Conservation (phyloP, 1,140 invertebrate species). For the Amphibalanus amphitrite region DNA sequence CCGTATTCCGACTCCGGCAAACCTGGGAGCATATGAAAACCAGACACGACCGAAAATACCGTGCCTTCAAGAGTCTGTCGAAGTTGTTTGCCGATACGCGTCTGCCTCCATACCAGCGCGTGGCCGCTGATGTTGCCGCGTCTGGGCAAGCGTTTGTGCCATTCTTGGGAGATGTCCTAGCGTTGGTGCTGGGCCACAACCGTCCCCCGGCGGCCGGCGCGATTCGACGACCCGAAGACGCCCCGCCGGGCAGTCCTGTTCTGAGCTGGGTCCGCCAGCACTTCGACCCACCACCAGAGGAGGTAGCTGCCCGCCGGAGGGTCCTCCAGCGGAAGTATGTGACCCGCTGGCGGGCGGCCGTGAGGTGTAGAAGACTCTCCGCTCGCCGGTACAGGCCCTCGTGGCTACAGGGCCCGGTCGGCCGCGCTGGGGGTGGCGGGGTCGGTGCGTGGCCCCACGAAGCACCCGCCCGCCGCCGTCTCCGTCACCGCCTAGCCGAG, state of each 20-base stretch:
- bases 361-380: not conserved
- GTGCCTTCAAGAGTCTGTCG: not conserved
- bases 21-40: conserved; percentile 34
- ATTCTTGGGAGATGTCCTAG: not conserved
- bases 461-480: too few species aligned
- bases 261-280: not conserved
- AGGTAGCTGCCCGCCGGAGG: not conserved
- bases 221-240: too few species aligned
- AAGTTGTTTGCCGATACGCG: not conserved
- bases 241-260: not conserved
- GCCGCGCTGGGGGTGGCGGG: too few species aligned
- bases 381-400: not conserved
- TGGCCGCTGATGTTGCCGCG: not conserved
- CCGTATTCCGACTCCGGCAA: conserved; percentile 30
- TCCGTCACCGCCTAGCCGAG: not conserved
- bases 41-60: conserved; percentile 34
- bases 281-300: not conserved
- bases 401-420: not conserved
- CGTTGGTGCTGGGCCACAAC: not conserved
- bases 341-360: not conserved
- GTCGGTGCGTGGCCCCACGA: not conserved
- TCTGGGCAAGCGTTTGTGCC: not conserved
- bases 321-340: not conserved
- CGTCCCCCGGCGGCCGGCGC: too few species aligned
- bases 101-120: not conserved